These are phyloP conservation scores for Ceramica pisi DNA, from an alignment of 2,888 invertebrate species.

Conservation along the genomic window DNA sequence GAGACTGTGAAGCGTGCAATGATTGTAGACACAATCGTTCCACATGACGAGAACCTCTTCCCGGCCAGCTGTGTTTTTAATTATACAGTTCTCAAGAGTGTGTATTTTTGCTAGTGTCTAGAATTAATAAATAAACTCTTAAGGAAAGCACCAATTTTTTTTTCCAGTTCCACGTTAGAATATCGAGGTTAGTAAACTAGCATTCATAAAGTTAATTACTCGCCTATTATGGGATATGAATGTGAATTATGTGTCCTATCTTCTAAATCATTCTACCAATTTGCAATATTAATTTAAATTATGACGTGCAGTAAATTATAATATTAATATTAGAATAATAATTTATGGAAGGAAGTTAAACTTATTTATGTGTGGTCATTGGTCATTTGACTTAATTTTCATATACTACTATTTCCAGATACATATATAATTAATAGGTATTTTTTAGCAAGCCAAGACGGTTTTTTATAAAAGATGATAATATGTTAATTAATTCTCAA, in stretches of 20 bases:
- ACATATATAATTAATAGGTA: constrained; percentile 1
- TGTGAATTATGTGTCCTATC: constrained; percentile 54
- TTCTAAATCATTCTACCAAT: constrained; percentile 54
- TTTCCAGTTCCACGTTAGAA: constrained; percentile 5
- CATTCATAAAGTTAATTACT: constrained; percentile 46
- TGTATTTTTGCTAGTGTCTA: too few species aligned
- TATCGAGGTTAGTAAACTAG: constrained; percentile 40
- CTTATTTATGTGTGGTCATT: constrained; percentile 38
- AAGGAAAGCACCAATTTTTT: too few species aligned
- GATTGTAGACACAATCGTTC: too few species aligned
- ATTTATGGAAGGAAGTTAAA: constrained; percentile 40
- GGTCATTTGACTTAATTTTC: constrained; percentile 30
- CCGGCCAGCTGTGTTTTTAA: too few species aligned
- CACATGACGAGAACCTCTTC: too few species aligned
- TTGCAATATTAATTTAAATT: constrained; percentile 63
- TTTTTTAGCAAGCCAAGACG: not conserved
- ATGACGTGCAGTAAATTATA: constrained; percentile 53
- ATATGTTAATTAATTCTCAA: not conserved
- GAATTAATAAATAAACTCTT: too few species aligned
- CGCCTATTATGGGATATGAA: constrained; percentile 36
- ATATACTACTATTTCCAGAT: not conserved
- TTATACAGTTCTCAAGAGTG: too few species aligned
- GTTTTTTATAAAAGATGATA: not conserved
- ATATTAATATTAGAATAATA: constrained; percentile 47
- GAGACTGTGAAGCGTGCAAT: too few species aligned